phyloP scores from a whole-genome alignment of 2,113 vertebrate genomes.

The Argyrosomus japonicus region DNA sequence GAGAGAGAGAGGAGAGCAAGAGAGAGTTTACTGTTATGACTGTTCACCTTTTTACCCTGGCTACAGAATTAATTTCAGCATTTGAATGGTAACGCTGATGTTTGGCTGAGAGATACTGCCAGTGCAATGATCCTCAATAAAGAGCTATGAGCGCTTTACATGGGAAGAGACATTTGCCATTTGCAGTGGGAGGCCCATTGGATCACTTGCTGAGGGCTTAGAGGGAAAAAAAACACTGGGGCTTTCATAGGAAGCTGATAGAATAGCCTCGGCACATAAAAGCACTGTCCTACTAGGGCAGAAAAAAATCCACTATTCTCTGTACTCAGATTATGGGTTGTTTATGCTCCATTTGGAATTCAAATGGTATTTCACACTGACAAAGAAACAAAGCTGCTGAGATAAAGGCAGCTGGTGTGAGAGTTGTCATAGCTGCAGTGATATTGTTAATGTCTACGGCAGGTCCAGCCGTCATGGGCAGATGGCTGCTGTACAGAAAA shows the following conservation, averaged over 20 bases:
- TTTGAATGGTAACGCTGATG: slow-evolving; percentile 77
- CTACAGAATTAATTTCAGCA: slow-evolving; percentile 75
- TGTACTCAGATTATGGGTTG: slow-evolving; percentile 64
- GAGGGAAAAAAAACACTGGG: slow-evolving; percentile 10
- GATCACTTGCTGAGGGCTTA: slow-evolving; percentile 53
- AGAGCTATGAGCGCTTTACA: slow-evolving; percentile 70
- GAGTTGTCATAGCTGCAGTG: slow-evolving; percentile 42
- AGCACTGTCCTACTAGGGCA: slow-evolving; percentile 35
- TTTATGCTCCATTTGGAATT: slow-evolving; percentile 71
- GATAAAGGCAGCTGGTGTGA: slow-evolving; percentile 66
- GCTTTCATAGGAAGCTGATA: slow-evolving; percentile 58
- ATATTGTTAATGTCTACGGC: slow-evolving; percentile 51
- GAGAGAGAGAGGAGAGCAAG: slow-evolving; percentile 17
- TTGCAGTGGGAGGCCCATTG: slow-evolving; percentile 64
- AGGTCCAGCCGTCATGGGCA: slow-evolving; percentile 48
- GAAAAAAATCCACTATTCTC: slow-evolving; percentile 47
- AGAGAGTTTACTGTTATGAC: slow-evolving; percentile 67
- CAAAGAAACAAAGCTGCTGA: slow-evolving; percentile 65
- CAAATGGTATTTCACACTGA: slow-evolving; percentile 63
- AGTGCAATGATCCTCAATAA: slow-evolving; percentile 73
- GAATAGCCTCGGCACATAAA: slow-evolving; percentile 62
- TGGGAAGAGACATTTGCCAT: slow-evolving; percentile 69
- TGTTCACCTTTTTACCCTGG: slow-evolving; percentile 76
- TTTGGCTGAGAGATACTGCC: slow-evolving; percentile 72
- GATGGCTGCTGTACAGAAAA: slow-evolving; percentile 50